Percentiles rank a stretch among this genome's conserved stretches.
Evolutionary conservation across 2,113 vertebrate genomes (phyloP).

Genomic region (Panthera leo): DNA sequence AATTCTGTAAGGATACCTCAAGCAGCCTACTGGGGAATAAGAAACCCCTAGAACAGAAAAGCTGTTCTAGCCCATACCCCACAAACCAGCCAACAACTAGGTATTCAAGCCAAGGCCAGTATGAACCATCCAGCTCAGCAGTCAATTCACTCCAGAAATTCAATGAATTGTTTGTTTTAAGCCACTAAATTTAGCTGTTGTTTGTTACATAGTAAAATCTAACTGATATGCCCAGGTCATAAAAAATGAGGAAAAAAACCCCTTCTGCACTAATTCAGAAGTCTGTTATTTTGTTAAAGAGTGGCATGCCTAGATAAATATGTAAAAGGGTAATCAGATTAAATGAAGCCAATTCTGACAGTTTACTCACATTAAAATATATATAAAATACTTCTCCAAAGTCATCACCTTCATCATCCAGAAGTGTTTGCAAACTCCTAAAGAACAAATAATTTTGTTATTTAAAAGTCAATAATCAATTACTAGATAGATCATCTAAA

Average conservation of each 20-base stretch:
- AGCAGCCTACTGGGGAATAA: neutral
- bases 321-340: neutral
- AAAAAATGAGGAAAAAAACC: neutral
- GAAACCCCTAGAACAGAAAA: neutral
- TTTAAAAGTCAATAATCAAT: neutral
- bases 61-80: neutral
- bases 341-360: slow-evolving; percentile 19
- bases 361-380: slow-evolving; percentile 83
- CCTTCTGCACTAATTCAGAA: neutral
- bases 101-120: neutral
- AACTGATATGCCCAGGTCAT: neutral
- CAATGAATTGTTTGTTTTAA: neutral
- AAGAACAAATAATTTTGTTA: slow-evolving; percentile 49
- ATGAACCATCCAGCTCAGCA: neutral
- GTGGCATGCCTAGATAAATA: neutral
- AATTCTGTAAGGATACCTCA: neutral
- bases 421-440: slow-evolving; percentile 82
- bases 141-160: neutral
- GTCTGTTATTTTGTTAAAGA: neutral
- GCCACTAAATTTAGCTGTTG: neutral
- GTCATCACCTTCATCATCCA: slow-evolving; percentile 81
- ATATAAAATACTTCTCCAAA: slow-evolving; percentile 53
- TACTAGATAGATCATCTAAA: neutral
- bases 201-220: neutral
- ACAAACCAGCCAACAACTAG: neutral